A percentile compares a stretch with the other conserved stretches of the same genome.
phyloP scores from a whole-genome alignment of 2,113 vertebrate genomes.

The Lates calcarifer region DNA sequence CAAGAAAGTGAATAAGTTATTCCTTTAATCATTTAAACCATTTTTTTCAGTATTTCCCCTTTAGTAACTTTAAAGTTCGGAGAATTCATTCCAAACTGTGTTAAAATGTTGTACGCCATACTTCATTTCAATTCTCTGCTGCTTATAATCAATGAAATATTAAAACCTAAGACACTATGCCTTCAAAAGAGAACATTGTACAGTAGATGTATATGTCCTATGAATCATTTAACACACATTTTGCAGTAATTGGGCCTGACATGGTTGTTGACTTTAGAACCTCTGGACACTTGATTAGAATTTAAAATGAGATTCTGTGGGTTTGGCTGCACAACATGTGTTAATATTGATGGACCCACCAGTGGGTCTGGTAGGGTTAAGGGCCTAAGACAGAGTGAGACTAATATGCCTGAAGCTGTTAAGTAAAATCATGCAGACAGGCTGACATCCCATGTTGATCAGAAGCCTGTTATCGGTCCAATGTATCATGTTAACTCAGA shows the following conservation, averaged over 20 bases:
- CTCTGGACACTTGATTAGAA: not conserved
- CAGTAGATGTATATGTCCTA: not conserved
- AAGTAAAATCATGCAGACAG: conserved; percentile 20
- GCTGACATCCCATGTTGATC: not conserved
- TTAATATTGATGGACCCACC: conserved; percentile 4
- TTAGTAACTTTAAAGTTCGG: too few species aligned
- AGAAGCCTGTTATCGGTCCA: conserved; percentile 2
- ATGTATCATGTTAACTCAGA: conserved; percentile 6
- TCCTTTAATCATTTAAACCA: not conserved
- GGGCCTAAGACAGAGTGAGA: conserved; percentile 4
- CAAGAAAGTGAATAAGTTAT: too few species aligned
- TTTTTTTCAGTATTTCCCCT: too few species aligned
- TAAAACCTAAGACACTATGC: not conserved
- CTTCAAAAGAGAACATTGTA: not conserved
- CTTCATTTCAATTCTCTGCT: not conserved
- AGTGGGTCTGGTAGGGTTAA: not conserved
- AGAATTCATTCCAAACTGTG: too few species aligned
- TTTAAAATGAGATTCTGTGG: conserved; percentile 8
- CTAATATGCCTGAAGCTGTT: conserved; percentile 13
- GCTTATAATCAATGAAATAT: not conserved
- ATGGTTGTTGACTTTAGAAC: not conserved
- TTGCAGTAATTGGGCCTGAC: not conserved
- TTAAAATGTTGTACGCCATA: not conserved
- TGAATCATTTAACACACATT: not conserved
- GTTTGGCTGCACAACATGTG: conserved; percentile 1